Percentiles rank a stretch among this genome's conserved stretches.
Evolutionary conservation across 2,113 vertebrate species (phyloP).

Genomic region (Gallinago media): DNA sequence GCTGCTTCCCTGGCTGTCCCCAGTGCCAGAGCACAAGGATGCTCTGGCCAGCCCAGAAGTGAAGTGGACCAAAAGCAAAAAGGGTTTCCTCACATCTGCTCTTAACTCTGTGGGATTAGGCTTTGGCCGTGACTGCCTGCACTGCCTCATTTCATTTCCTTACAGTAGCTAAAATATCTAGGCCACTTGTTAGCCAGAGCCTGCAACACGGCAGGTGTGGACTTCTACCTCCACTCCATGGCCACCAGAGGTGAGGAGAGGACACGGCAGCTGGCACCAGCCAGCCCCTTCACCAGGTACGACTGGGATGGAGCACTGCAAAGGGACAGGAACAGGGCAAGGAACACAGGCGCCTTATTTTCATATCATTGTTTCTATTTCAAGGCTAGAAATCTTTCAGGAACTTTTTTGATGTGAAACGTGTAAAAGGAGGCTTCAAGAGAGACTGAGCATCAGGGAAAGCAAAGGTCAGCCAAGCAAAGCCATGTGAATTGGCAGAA

Average conservation of each 20-base stretch:
- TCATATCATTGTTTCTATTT: neutral
- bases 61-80: neutral
- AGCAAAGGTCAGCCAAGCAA: neutral
- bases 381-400: neutral
- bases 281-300: neutral
- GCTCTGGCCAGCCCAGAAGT: neutral
- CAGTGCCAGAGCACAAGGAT: neutral
- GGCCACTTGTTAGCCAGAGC: neutral
- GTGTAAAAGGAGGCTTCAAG: neutral
- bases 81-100: neutral
- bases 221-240: neutral
- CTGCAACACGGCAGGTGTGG: neutral
- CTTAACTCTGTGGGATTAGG: neutral
- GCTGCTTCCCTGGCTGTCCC: neutral
- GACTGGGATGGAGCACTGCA: fast-evolving
- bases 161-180: neutral
- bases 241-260: neutral
- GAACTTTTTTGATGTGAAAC: neutral
- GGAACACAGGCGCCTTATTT: fast-evolving
- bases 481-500: fast-evolving
- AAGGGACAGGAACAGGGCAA: neutral
- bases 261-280: neutral
- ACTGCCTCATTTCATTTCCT: neutral
- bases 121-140: neutral
- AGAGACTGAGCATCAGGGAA: neutral